Evolutionary conservation across 2,113 vertebrate species (phyloP), one percentile per base, ranked within the genome.

Genomic region (Pithys albifrons): DNA sequence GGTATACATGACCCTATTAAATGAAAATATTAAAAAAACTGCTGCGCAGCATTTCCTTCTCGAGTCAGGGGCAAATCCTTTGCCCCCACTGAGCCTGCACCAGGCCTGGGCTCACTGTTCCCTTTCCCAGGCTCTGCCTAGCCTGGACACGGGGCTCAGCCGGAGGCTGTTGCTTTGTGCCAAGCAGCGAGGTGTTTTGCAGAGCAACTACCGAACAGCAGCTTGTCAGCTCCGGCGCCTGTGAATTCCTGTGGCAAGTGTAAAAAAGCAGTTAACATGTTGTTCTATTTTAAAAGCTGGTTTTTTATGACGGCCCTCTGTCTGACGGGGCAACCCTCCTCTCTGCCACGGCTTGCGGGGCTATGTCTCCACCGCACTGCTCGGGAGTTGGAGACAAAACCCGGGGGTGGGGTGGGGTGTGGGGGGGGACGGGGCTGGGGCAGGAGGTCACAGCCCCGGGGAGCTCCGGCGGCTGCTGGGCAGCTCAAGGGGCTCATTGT

Each of bases 401-500:
- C 18, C 15, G 1, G 23, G 22, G 48, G 48, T 23, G 25, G 37
- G 15, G 0, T 2, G 4, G 3, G 5, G 39, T 39, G 4, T 2
- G 2, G 9, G 8, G 14, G 35, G 14, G 19, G 8, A 6, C 3
- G 3, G 51, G 27, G 39, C 15, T 46, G 73, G 41, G 24, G 15
- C 11, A 6, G 28, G 37, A 29, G 51, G 22, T 14, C 62, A 18
- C 12, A 55, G 14, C 9, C 31, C 9, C 39, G 1, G 12, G 5
- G 5, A 58, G 45, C 71, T 31, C 64, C 19, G 20, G 7, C 45
- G 24, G 39, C 52, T 22, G 54, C 59, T 1, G 58, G 29, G 54
- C 72, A 17, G 59, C 69, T 88, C 29, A 94, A 96, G 78, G 58
- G 37, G 81, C 27, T 64, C 83, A 14, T 88, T 94, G 94, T 93